Evolutionary conservation across 2,797 vertebrate genomes (phyloP).

Genomic region (Brotogeris chrysoptera): DNA sequence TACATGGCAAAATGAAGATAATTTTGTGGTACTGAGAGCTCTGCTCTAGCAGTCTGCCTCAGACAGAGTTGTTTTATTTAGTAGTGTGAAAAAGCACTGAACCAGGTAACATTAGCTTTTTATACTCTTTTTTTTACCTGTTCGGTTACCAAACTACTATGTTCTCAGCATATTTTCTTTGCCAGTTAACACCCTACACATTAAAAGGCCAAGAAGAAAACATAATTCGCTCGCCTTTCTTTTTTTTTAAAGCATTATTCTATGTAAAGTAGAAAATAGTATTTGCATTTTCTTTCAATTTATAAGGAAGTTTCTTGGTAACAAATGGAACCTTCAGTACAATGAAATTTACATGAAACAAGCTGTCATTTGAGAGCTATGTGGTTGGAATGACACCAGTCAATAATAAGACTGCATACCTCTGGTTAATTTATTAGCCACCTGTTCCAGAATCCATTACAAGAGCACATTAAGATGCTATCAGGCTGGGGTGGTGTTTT

Average conservation of each 20-base stretch:
- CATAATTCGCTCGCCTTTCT: not conserved
- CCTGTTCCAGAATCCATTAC: constrained; percentile 62
- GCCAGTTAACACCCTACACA: not conserved
- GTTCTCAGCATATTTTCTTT: not conserved
- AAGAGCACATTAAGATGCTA: constrained; percentile 57
- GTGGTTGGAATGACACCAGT: constrained; percentile 43
- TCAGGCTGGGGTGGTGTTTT: constrained; percentile 10
- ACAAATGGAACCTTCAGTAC: constrained; percentile 49
- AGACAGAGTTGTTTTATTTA: not conserved
- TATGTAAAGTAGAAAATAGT: constrained; percentile 9
- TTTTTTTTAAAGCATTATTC: not conserved
- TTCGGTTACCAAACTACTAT: not conserved
- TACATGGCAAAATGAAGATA: not conserved
- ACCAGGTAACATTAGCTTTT: not conserved
- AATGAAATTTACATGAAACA: constrained; percentile 63
- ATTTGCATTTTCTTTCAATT: constrained; percentile 56
- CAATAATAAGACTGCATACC: constrained; percentile 68
- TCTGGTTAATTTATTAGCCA: constrained; percentile 76
- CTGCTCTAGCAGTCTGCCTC: not conserved
- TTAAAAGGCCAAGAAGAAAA: not conserved
- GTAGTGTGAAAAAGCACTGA: not conserved
- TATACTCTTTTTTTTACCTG: not conserved
- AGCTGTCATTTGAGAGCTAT: constrained; percentile 37
- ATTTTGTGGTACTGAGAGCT: not conserved
- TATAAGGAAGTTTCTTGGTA: constrained; percentile 11